Conservation (phyloP, 2,797 vertebrate species). For the Poecile montanus region DNA sequence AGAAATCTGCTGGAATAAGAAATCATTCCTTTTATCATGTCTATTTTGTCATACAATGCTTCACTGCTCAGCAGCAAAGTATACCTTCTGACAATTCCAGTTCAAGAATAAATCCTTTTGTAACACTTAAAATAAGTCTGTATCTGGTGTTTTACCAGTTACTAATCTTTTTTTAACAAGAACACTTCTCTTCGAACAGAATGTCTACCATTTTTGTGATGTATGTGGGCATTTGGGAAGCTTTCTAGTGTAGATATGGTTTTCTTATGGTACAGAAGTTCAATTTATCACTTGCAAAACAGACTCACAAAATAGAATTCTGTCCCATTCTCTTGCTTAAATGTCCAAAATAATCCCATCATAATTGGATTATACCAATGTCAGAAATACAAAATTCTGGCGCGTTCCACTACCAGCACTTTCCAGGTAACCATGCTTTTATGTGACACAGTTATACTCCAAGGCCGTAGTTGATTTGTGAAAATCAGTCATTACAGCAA, state of each 20-base stretch:
- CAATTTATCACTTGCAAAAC: not conserved
- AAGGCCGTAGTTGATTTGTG: not conserved
- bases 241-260: not conserved
- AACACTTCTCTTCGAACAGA: not conserved
- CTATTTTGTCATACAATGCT: not conserved
- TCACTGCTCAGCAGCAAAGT: not conserved
- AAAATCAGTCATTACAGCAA: not conserved
- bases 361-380: not conserved
- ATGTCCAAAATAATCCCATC: not conserved
- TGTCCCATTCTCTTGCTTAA: not conserved
- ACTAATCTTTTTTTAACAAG: not conserved
- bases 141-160: not conserved
- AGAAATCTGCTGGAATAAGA: not conserved
- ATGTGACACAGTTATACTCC: not conserved
- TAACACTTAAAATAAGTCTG: not conserved
- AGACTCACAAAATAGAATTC: not conserved
- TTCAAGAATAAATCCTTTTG: slow-evolving; percentile 4
- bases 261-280: not conserved
- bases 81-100: not conserved
- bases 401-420: not conserved
- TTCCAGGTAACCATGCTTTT: not conserved
- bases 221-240: not conserved
- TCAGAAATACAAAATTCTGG: not conserved
- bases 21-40: not conserved
- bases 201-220: not conserved